Evolutionary conservation across 2,888 invertebrate genomes (phyloP).

Genomic region (Harpalus rubripes): DNA sequence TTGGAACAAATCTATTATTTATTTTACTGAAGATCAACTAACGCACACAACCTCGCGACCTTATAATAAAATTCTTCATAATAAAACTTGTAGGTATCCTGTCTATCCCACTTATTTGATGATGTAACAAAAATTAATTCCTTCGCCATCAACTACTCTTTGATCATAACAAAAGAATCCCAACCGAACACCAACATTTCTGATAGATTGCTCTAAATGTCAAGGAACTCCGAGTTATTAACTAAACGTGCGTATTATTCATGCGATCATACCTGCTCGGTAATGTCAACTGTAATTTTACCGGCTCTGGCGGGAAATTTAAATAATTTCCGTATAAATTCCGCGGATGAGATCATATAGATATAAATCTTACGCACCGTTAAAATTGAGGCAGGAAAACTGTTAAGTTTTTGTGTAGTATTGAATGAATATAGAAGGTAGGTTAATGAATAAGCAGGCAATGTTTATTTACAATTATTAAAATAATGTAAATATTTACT

Average conservation of each 20-base stretch:
- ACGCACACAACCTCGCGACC: no score
- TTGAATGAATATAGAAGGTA: not conserved
- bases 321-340: constrained; percentile 52
- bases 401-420: constrained; percentile 16
- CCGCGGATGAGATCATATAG: constrained; percentile 30
- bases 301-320: constrained; percentile 25
- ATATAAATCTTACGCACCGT: constrained; percentile 38
- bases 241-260: constrained; percentile 54
- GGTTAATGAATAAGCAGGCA: not conserved
- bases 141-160: not conserved
- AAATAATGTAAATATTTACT: not conserved
- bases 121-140: constrained; percentile 20
- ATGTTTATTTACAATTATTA: not conserved
- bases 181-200: not conserved
- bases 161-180: not conserved
- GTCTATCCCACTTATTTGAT: not conserved
- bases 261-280: constrained; percentile 33
- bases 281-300: constrained; percentile 59
- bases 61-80: no score
- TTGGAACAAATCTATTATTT: no score
- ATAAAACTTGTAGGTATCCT: not conserved
- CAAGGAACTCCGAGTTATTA: constrained; percentile 59
- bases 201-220: constrained; percentile 46
- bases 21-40: no score
- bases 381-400: constrained; percentile 35